Evolutionary conservation across 2,113 vertebrate species (phyloP).

Genomic region (Seriola rivoliana): DNA sequence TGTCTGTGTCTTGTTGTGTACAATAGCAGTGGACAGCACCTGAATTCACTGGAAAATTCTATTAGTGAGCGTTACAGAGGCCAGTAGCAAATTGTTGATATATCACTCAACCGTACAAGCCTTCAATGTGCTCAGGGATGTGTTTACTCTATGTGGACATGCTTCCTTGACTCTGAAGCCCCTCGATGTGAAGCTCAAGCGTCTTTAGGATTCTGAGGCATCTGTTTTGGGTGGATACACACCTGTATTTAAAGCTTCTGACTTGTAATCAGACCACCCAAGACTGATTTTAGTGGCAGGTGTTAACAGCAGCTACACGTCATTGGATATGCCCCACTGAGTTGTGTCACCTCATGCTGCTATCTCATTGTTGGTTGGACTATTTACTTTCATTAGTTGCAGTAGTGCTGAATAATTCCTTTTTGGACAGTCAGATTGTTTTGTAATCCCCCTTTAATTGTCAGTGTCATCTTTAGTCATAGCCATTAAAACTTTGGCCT

Average conservation of each 20-base stretch:
- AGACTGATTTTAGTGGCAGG: conserved; percentile 28
- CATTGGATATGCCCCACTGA: conserved; percentile 14
- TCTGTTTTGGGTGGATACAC: conserved; percentile 44
- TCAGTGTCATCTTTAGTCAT: conserved; percentile 50
- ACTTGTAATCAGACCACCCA: conserved; percentile 64
- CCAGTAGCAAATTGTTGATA: not conserved
- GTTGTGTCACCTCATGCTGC: conserved; percentile 6
- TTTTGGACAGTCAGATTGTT: conserved; percentile 13
- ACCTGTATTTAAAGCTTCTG: conserved; percentile 36
- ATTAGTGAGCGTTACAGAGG: not conserved
- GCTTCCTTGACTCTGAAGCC: not conserved
- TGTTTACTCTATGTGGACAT: conserved; percentile 1
- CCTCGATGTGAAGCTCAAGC: conserved; percentile 2
- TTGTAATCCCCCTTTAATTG: conserved; percentile 53
- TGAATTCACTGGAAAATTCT: not conserved
- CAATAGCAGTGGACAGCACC: not conserved
- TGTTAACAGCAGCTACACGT: conserved; percentile 31
- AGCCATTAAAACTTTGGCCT: conserved; percentile 27
- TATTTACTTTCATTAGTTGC: conserved; percentile 47
- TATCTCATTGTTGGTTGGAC: not conserved
- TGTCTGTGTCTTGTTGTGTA: not conserved
- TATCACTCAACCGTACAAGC: not conserved
- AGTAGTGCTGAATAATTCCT: conserved; percentile 28
- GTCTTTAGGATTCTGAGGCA: conserved; percentile 5
- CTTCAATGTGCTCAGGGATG: not conserved